phyloP scores from a whole-genome alignment of 2,113 vertebrate genomes.

The Oreotrochilus melanogaster region DNA sequence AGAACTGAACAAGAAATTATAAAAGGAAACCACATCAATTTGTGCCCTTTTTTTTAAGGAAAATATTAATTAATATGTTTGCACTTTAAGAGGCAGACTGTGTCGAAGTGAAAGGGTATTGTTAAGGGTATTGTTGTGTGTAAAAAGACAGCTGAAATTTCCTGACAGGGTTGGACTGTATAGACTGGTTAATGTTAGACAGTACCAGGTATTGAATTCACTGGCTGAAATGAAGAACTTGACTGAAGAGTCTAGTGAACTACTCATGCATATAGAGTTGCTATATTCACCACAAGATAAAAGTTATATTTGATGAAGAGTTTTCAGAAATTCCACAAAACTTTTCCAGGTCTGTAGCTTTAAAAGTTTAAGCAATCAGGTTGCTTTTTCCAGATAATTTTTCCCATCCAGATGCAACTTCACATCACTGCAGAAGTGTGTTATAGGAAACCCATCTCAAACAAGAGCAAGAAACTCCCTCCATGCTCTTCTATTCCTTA shows the following conservation, averaged over 20 bases:
- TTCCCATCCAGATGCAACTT: not conserved
- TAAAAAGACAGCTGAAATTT: not conserved
- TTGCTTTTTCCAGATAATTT: not conserved
- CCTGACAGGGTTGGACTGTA: not conserved
- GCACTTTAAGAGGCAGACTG: not conserved
- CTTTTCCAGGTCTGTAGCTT: not conserved
- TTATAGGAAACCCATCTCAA: not conserved
- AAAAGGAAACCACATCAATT: not conserved
- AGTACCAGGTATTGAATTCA: not conserved
- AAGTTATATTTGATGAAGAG: not conserved
- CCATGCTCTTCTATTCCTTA: not conserved
- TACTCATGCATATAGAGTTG: not conserved
- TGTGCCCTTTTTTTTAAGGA: not conserved
- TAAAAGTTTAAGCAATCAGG: not conserved
- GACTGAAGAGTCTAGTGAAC: not conserved
- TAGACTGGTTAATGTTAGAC: not conserved
- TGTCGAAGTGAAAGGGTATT: not conserved
- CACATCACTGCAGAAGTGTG: accelerated
- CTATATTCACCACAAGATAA: not conserved
- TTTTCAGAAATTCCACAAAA: not conserved
- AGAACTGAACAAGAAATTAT: not conserved
- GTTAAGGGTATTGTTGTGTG: not conserved
- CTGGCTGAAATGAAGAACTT: not conserved
- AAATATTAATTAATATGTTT: not conserved
- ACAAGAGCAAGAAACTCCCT: not conserved